Percentiles rank a stretch among this genome's conserved stretches.
Evolutionary conservation across 2,113 vertebrate genomes (phyloP).

Genomic region (Caracal caracal): DNA sequence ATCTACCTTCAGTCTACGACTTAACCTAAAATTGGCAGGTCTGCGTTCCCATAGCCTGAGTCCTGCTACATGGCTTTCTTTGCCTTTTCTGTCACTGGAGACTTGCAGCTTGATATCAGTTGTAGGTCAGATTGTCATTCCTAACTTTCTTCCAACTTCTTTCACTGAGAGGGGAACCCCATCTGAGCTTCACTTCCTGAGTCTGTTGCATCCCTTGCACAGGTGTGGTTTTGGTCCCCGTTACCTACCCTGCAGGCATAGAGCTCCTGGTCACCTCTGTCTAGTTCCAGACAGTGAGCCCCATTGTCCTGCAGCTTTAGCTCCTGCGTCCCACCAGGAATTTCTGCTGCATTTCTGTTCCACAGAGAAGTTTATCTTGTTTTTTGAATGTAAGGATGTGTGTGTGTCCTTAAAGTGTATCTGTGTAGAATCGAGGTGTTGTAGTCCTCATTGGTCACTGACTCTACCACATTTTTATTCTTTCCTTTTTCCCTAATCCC

Average conservation of each 20-base stretch:
- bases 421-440: not conserved
- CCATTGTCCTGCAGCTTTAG: not conserved
- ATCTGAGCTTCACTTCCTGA: not conserved
- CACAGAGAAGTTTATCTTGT: not conserved
- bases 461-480: constrained; percentile 13
- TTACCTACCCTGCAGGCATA: not conserved
- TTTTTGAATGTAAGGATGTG: not conserved
- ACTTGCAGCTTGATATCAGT: not conserved
- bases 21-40: not conserved
- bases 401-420: not conserved
- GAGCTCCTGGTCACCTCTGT: not conserved
- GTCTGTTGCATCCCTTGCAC: not conserved
- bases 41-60: not conserved
- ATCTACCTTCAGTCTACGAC: not conserved
- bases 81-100: not conserved
- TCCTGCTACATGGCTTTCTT: not conserved
- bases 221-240: not conserved
- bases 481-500: not conserved
- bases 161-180: not conserved
- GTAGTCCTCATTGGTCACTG: not conserved
- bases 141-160: not conserved
- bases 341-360: constrained; percentile 14
- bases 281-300: not conserved
- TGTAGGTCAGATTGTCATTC: not conserved
- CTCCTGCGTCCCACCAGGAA: not conserved